Conservation (phyloP, 2,797 vertebrate species). For the Myotis planiceps region DNA sequence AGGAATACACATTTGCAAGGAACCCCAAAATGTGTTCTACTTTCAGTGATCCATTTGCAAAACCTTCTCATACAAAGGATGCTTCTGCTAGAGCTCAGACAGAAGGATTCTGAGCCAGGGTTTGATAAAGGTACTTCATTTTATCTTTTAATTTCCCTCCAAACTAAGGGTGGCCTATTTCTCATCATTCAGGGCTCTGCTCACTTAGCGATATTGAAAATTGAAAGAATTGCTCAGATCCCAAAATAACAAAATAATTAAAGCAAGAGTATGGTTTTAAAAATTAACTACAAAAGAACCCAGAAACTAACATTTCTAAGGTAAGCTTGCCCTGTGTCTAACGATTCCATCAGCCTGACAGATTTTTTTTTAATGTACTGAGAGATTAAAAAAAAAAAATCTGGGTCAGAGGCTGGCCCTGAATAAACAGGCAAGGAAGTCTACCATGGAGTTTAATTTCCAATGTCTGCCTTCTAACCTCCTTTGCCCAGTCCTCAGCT, state of each 20-base stretch:
- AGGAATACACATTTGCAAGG: background rate
- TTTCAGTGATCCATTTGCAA: background rate
- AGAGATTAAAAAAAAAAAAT: background rate
- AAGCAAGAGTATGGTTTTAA: background rate
- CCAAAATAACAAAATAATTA: slow-evolving; percentile 29
- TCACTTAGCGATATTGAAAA: background rate
- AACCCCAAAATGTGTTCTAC: background rate
- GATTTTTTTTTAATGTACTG: background rate
- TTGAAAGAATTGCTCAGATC: background rate
- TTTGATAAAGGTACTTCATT: background rate
- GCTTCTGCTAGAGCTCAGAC: background rate
- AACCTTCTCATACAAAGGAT: background rate
- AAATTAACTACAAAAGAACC: background rate
- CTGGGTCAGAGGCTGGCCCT: background rate
- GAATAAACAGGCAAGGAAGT: background rate
- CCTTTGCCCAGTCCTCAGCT: background rate
- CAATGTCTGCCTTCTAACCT: background rate
- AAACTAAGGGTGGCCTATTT: background rate
- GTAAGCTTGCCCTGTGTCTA: background rate
- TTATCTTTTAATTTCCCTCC: background rate
- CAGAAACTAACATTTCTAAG: background rate
- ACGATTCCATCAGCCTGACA: background rate
- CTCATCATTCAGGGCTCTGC: background rate
- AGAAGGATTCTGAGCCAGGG: background rate
- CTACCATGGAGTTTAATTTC: background rate